phyloP scores from a whole-genome alignment of 2,113 vertebrate species.

The Podiceps cristatus region DNA sequence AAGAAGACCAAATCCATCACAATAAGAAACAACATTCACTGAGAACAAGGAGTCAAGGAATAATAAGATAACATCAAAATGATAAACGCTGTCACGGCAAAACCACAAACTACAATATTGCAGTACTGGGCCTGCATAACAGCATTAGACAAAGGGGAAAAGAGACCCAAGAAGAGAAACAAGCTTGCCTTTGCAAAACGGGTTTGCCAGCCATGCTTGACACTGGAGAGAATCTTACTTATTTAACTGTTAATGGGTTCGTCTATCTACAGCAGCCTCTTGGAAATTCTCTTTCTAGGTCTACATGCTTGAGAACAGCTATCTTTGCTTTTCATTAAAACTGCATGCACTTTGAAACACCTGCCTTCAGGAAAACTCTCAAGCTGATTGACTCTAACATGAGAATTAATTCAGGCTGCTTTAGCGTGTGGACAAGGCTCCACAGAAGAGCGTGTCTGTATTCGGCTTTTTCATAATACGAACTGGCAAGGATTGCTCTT shows the following conservation, averaged over 20 bases:
- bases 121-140: not conserved
- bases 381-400: conserved; percentile 55
- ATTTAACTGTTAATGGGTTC: conserved; percentile 56
- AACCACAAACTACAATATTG: not conserved
- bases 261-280: conserved; percentile 46
- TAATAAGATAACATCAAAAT: not conserved
- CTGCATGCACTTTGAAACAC: conserved; percentile 35
- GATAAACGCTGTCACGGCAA: not conserved
- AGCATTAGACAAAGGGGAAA: not conserved
- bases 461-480: conserved; percentile 48
- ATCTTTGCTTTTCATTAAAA: conserved; percentile 63
- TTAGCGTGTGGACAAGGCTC: not conserved
- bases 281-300: conserved; percentile 52
- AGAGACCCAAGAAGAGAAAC: not conserved
- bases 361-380: conserved; percentile 66
- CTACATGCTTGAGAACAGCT: conserved; percentile 39
- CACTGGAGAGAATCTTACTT: conserved; percentile 34
- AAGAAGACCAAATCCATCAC: not conserved
- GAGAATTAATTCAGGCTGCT: conserved; percentile 69
- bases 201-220: conserved; percentile 16
- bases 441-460: not conserved
- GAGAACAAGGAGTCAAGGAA: not conserved
- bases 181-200: not conserved
- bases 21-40: not conserved
- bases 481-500: conserved; percentile 60